A percentile compares a stretch with the other conserved stretches of the same genome.
These are phyloP conservation scores for Etheostoma cragini DNA, from an alignment of 2,113 vertebrate genomes.

Conservation along the genomic window DNA sequence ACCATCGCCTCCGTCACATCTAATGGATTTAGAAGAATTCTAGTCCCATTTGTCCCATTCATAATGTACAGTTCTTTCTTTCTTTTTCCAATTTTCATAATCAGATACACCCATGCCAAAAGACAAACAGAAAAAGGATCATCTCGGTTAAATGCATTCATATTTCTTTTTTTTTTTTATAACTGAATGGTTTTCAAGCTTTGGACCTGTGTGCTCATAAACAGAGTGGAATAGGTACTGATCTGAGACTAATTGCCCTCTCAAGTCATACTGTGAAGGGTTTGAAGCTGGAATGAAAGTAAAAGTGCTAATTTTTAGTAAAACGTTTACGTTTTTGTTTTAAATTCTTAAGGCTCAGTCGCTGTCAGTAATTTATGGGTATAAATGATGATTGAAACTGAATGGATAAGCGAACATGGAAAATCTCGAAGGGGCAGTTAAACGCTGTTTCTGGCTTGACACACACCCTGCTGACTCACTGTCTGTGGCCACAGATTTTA, in stretches of 20 bases:
- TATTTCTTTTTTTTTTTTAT: constrained; percentile 8
- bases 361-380: constrained; percentile 39
- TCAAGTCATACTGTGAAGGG: constrained; percentile 56
- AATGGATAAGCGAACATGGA: constrained; percentile 26
- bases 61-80: neutral
- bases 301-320: constrained; percentile 37
- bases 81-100: neutral
- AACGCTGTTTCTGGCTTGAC: constrained; percentile 11
- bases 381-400: constrained; percentile 46
- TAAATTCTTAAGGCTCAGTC: constrained; percentile 52
- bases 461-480: constrained; percentile 54
- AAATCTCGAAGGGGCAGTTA: constrained; percentile 35
- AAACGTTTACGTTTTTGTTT: constrained; percentile 44
- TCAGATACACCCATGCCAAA: neutral
- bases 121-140: constrained; percentile 6
- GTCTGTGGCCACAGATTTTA: constrained; percentile 40
- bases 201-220: constrained; percentile 47
- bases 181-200: constrained; percentile 61
- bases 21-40: constrained; percentile 22
- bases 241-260: constrained; percentile 72
- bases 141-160: constrained; percentile 32
- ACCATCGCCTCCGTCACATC: constrained; percentile 69
- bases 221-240: constrained; percentile 46
- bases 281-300: constrained; percentile 33
- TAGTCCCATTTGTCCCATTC: neutral